A percentile compares a stretch with the other conserved stretches of the same genome.
Conservation (phyloP, 1,140 invertebrate genomes). For the Temnothorax curvispinosus region DNA sequence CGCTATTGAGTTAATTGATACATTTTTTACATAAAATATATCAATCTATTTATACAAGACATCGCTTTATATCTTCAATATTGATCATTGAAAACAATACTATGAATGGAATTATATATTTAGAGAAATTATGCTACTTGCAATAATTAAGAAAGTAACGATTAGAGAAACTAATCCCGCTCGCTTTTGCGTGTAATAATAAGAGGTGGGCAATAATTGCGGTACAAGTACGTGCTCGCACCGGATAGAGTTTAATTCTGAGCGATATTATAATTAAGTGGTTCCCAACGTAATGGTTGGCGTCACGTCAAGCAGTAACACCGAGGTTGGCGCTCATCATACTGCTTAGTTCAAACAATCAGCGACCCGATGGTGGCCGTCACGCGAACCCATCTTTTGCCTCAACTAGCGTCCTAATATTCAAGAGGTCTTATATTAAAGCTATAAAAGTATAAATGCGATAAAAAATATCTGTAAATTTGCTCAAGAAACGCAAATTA, state of each 20-base stretch:
- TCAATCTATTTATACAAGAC: background rate
- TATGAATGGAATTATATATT: conserved; percentile 31
- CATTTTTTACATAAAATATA: background rate
- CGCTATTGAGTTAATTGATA: background rate
- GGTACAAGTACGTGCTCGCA: conserved; percentile 84
- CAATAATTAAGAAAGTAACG: conserved; percentile 7
- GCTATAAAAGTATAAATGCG: conserved; percentile 8
- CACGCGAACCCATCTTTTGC: conserved; percentile 80
- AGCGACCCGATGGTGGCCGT: conserved; percentile 83
- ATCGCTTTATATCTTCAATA: background rate
- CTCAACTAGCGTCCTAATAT: conserved; percentile 63
- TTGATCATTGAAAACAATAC: conserved; percentile 36
- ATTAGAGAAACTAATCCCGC: conserved; percentile 61
- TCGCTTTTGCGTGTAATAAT: conserved; percentile 80
- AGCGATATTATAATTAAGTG: conserved; percentile 86
- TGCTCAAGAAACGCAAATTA: background rate
- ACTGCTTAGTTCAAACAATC: conserved; percentile 83
- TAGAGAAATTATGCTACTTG: conserved; percentile 2
- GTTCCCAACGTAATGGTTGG: conserved; percentile 84
- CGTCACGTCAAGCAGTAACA: conserved; percentile 84
- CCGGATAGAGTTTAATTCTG: conserved; percentile 85
- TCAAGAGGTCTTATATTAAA: conserved; percentile 60
- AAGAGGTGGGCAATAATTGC: conserved; percentile 81
- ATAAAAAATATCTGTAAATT: background rate
- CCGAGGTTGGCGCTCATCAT: conserved; percentile 80